Evolutionary conservation across 2,113 vertebrate species (phyloP).

Genomic region (Gymnobelideus leadbeateri): DNA sequence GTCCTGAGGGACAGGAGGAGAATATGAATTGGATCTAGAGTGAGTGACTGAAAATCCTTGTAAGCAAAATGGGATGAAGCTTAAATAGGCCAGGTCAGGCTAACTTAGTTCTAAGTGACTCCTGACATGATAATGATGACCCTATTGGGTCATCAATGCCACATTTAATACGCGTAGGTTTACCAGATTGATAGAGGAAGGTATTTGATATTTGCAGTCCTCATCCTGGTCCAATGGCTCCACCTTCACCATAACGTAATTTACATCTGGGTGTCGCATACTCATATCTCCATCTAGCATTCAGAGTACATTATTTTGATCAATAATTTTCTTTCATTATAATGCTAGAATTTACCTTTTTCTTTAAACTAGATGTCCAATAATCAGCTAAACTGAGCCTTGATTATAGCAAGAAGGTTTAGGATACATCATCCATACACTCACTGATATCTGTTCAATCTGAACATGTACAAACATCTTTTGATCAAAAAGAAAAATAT

Average conservation of each 20-base stretch:
- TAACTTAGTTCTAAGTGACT: background rate
- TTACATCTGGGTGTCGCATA: background rate
- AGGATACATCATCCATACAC: background rate
- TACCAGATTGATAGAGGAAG: background rate
- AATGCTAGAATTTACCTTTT: background rate
- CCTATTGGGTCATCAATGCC: background rate
- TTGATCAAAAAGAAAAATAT: background rate
- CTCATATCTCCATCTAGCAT: background rate
- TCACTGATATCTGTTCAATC: background rate
- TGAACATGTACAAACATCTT: background rate
- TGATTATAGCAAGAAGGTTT: background rate
- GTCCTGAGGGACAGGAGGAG: background rate
- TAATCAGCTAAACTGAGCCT: background rate
- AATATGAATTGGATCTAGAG: background rate
- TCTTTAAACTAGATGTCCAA: background rate
- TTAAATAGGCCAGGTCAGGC: background rate
- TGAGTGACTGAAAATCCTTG: background rate
- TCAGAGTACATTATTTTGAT: background rate
- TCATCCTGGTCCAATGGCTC: background rate
- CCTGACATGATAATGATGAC: background rate
- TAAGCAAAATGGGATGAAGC: background rate
- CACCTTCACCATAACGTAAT: background rate
- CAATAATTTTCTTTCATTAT: background rate
- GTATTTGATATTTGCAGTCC: background rate
- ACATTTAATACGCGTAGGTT: background rate